Evolutionary conservation across 2,113 vertebrate genomes (phyloP), one percentile per base, ranked within the genome.

Genomic region (Canis aureus): DNA sequence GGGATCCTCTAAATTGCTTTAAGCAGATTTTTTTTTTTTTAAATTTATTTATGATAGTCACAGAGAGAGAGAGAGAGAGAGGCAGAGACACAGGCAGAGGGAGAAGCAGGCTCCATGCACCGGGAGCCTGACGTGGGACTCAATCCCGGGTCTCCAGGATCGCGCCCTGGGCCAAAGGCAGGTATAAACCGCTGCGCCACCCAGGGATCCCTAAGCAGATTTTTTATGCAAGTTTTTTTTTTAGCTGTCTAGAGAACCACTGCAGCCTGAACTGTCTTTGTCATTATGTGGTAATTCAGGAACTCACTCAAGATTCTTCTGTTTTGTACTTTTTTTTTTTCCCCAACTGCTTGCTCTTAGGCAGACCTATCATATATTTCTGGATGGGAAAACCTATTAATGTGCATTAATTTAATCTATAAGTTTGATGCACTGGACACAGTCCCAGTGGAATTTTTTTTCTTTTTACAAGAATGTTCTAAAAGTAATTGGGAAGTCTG

Each of bases 401-500:
- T 69, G 51, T 20, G 76, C 11, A 23, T 35, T 81, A 89, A 81
- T 90, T 90, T 69, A 49, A 57, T 86, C 60, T 89, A 35, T 74
- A 69, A n/a, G 64, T 64, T 55, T 87, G 67, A 93, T 94, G 23
- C n/a, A 67, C 11, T 82, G 23, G 16, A 35, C 43, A 83, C 3
- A 89, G 25, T 95, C 57, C 51, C 17, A 90, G 3, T 67, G 17
- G 38, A 60, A 49, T 43, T 76, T 12, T 67, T 66, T 62, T 71
- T 92, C 76, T 92, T 89, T 76, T 92, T 27, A 81, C 66, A 94
- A 13, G 85, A 23, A 55, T 90, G 20, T 86, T 86, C 19, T 84
- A 86, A 76, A 96, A 89, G 38, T 86, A 49, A 85, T 85, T 38
- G 74, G 38, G 32, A 74, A 1, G 15, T 84, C n/a, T 60, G 13